A percentile compares a stretch with the other conserved stretches of the same genome.
Conservation (phyloP, 2,888 invertebrate species). For the Patella pellucida region DNA sequence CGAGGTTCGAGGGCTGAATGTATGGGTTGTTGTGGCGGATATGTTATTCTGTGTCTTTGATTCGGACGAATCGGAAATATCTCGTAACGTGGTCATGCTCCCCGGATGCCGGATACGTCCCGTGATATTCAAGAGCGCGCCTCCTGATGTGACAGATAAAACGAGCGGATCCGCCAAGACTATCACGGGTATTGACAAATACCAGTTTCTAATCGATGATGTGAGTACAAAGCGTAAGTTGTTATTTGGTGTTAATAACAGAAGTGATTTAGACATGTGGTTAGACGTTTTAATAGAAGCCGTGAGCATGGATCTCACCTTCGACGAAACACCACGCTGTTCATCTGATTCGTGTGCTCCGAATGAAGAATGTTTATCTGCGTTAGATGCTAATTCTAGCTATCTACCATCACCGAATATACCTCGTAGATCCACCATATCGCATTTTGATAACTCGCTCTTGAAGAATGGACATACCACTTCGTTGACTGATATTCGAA, state of each 20-base stretch:
- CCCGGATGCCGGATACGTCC: constrained; percentile 55
- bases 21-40: constrained; percentile 58
- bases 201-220: constrained; percentile 56
- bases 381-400: constrained; percentile 16
- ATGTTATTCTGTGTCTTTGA: constrained; percentile 60
- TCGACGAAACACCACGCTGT: not conserved
- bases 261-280: constrained; percentile 47
- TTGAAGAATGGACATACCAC: not conserved
- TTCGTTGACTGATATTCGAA: constrained; percentile 19
- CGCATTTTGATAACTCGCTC: not conserved
- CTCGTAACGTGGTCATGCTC: constrained; percentile 51
- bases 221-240: constrained; percentile 45
- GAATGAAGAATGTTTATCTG: constrained; percentile 14
- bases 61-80: constrained; percentile 40
- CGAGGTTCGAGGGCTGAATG: constrained; percentile 40
- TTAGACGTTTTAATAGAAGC: constrained; percentile 43
- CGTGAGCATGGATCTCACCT: constrained; percentile 44
- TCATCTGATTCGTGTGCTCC: not conserved
- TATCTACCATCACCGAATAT: constrained; percentile 27
- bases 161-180: constrained; percentile 37
- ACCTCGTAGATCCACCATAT: not conserved
- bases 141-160: constrained; percentile 33
- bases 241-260: constrained; percentile 50
- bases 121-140: constrained; percentile 51
- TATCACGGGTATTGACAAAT: constrained; percentile 51